Base-by-base conservation (phyloP, 2,797 vertebrate species). In the Manis javanica region DNA sequence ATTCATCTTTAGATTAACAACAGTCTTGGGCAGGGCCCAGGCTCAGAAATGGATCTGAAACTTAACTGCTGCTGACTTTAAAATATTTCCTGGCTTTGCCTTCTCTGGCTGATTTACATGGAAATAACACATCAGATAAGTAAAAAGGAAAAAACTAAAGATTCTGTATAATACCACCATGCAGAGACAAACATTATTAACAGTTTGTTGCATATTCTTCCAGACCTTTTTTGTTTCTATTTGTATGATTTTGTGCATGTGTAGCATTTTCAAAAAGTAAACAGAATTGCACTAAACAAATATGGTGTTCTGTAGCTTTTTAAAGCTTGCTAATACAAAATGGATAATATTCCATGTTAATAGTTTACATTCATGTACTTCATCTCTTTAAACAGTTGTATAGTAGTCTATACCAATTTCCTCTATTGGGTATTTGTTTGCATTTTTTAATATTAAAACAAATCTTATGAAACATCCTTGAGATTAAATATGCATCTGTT, bases 21-120 rank as follows among this genome's bases (percentile, higher is more conserved):
- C 46, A 95, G 97, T 94, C 96, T 96, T 94, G 92, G 57, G 95
- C 29, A 97, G 96, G 90, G 88, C 90, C 51, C 37, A 51, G 96
- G 89, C 55, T 7, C 42, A 34, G 96, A 97, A 92, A 98, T 2
- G 92, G 97, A 97, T 77, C 78, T 97, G 93, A 97, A 97, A 96
- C 91, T 91, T 97, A 97, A 98, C 97, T 96, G 93, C 95, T 66
- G 79, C 29, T 91, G 97, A 97, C 97, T 97, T 97, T n/a, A 97
- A 98, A 98, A 97, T 96, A 96, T 96, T 97, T 98, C 98, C 92
- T 92, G 96, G 96, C 96, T 94, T 92, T 69, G 96, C 97, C 79
- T 88, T 95, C 69, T 51, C 93, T 49, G 85, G 88, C 96, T 86
- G 96, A 98, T 97, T 91, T 97, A 97, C 97, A 98, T 94, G 97